Evolutionary conservation across 2,888 invertebrate genomes (phyloP).

Genomic region (Craniophora ligustri): DNA sequence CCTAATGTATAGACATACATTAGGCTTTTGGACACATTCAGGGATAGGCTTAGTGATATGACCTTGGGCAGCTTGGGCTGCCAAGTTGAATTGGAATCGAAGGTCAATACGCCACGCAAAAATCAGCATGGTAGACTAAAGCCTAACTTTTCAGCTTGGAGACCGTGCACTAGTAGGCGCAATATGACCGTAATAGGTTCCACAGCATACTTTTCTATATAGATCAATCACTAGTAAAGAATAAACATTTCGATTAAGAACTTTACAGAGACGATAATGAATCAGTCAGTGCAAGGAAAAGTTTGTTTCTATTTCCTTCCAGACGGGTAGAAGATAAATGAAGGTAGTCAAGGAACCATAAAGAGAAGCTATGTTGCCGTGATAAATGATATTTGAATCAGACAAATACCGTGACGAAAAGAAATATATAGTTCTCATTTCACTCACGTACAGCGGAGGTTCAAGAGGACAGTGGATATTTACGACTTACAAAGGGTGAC

Average conservation of each 20-base stretch:
- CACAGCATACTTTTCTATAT: background rate
- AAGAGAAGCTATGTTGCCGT: constrained; percentile 24
- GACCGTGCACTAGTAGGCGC: background rate
- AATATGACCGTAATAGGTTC: background rate
- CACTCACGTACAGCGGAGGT: constrained; percentile 47
- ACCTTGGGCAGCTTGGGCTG: no score
- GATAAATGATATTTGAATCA: constrained; percentile 44
- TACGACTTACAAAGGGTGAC: constrained; percentile 42
- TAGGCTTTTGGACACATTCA: no score
- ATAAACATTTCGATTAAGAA: constrained; percentile 2
- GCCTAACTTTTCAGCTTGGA: background rate
- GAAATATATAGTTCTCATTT: constrained; percentile 47
- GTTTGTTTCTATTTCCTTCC: constrained; percentile 38
- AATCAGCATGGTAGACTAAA: no score
- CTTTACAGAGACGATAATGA: constrained; percentile 16
- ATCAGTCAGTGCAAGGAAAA: constrained; percentile 25
- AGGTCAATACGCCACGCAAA: no score
- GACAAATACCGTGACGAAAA: constrained; percentile 43
- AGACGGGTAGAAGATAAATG: constrained; percentile 38
- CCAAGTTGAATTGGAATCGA: no score
- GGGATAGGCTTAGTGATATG: no score
- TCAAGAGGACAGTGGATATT: constrained; percentile 48
- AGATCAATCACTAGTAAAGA: background rate
- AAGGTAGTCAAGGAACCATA: constrained; percentile 13
- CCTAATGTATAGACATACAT: no score